Percentiles rank a stretch among this genome's conserved stretches.
Evolutionary conservation across 2,888 invertebrate species (phyloP).

Genomic region (Philopedon plagiatum): DNA sequence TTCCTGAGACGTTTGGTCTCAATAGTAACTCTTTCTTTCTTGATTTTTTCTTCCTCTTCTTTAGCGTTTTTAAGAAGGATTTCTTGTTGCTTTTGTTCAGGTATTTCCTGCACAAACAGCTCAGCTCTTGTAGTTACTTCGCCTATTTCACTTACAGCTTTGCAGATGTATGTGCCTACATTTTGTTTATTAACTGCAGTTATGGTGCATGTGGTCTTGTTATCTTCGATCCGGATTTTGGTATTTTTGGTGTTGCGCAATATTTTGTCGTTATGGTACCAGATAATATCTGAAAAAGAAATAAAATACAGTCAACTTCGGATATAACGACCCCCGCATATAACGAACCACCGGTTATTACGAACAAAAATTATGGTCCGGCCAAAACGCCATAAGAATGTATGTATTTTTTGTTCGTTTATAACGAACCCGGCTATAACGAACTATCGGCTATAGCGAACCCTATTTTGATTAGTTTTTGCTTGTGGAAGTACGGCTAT

Average conservation of each 20-base stretch:
- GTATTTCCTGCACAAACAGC: conserved; percentile 76
- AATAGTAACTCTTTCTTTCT: conserved; percentile 70
- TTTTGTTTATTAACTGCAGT: conserved; percentile 75
- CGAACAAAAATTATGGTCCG: too few relatives aligned
- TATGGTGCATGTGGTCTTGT: conserved; percentile 80
- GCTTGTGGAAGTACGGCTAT: too few relatives aligned
- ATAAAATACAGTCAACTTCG: not conserved
- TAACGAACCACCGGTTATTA: too few relatives aligned
- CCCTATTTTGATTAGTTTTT: too few relatives aligned
- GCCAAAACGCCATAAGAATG: too few relatives aligned
- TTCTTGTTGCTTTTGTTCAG: conserved; percentile 69
- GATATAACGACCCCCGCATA: too few relatives aligned
- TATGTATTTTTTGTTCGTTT: too few relatives aligned
- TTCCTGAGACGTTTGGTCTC: conserved; percentile 67
- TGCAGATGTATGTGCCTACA: conserved; percentile 86
- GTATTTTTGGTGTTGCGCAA: conserved; percentile 82
- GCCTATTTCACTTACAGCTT: conserved; percentile 89
- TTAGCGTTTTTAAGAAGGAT: conserved; percentile 66
- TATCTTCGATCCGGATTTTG: conserved; percentile 80
- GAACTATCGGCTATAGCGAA: too few relatives aligned
- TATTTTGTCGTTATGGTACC: conserved; percentile 88
- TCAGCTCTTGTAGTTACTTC: conserved; percentile 85
- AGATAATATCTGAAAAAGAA: conserved; percentile 80
- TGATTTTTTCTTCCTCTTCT: conserved; percentile 71
- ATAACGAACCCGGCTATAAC: too few relatives aligned